These are phyloP conservation scores for Perca fluviatilis DNA, from an alignment of 2,113 vertebrate genomes.

Conservation along the genomic window DNA sequence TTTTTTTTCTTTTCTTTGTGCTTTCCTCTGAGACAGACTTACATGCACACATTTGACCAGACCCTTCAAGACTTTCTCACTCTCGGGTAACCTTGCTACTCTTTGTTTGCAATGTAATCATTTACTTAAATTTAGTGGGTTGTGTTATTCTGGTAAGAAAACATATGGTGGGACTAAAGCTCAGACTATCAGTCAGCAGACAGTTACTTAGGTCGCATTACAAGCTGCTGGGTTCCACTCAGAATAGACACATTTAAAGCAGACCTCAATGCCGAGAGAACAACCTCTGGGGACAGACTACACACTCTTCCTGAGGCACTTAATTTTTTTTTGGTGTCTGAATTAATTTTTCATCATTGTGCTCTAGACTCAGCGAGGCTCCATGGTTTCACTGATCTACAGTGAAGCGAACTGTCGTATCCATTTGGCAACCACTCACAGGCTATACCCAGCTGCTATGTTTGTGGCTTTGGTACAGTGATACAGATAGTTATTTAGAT, in stretches of 20 bases:
- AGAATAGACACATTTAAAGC: conserved; percentile 87
- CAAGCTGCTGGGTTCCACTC: conserved; percentile 83
- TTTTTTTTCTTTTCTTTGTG: conserved; percentile 10
- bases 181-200: conserved; percentile 71
- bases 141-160: conserved; percentile 54
- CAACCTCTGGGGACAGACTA: conserved; percentile 86
- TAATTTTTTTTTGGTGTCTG: conserved; percentile 86
- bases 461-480: conserved; percentile 63
- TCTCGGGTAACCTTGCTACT: conserved; percentile 20
- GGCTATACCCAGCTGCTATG: conserved; percentile 82
- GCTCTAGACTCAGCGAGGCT: conserved; percentile 82
- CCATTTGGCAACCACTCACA: conserved; percentile 81
- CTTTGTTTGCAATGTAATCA: conserved; percentile 45
- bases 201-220: conserved; percentile 89
- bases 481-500: conserved; percentile 71
- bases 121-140: conserved; percentile 39
- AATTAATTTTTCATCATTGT: conserved; percentile 93
- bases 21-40: conserved; percentile 42
- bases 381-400: conserved; percentile 86
- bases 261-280: conserved; percentile 86
- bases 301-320: conserved; percentile 88
- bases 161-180: conserved; percentile 71
- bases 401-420: conserved; percentile 75
- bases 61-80: background rate
- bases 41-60: conserved; percentile 21